A percentile compares a stretch with the other conserved stretches of the same genome.
Evolutionary conservation across 2,888 invertebrate genomes (phyloP).

Genomic region (Apamea monoglypha): DNA sequence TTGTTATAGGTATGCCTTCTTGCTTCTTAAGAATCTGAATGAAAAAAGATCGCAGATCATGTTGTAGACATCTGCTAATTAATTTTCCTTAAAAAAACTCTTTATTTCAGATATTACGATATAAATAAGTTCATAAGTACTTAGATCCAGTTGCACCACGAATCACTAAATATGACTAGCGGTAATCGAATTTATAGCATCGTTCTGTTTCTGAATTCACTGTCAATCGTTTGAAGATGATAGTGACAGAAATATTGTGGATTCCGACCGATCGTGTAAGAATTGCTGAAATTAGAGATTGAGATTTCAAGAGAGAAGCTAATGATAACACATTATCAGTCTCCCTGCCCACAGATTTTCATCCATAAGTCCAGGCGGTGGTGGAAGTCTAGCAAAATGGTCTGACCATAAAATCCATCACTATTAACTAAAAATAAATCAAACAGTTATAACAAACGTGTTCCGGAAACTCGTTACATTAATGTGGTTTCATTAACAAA

Average conservation of each 20-base stretch:
- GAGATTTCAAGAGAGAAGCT: not conserved
- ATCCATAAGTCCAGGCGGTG: no score
- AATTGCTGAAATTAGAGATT: not conserved
- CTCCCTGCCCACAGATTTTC: not conserved
- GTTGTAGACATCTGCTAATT: not conserved
- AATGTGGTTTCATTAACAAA: slow-evolving; percentile 48
- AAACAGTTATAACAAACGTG: slow-evolving; percentile 38
- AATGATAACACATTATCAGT: not conserved
- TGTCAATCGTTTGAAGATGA: not conserved
- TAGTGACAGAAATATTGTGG: not conserved
- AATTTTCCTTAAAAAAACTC: not conserved
- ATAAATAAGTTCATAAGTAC: not conserved
- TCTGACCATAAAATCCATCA: not conserved
- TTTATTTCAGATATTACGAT: not conserved
- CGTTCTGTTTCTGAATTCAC: not conserved
- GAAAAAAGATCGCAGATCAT: no score
- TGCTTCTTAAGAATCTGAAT: not conserved
- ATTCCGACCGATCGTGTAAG: not conserved
- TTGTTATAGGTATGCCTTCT: not conserved
- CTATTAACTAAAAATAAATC: slow-evolving; percentile 14
- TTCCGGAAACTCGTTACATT: slow-evolving; percentile 46
- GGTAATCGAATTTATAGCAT: not conserved
- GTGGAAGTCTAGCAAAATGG: not conserved
- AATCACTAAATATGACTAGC: not conserved
- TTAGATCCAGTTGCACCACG: not conserved